Conservation (phyloP, 2,113 vertebrate genomes). For the Sorex fumeus region DNA sequence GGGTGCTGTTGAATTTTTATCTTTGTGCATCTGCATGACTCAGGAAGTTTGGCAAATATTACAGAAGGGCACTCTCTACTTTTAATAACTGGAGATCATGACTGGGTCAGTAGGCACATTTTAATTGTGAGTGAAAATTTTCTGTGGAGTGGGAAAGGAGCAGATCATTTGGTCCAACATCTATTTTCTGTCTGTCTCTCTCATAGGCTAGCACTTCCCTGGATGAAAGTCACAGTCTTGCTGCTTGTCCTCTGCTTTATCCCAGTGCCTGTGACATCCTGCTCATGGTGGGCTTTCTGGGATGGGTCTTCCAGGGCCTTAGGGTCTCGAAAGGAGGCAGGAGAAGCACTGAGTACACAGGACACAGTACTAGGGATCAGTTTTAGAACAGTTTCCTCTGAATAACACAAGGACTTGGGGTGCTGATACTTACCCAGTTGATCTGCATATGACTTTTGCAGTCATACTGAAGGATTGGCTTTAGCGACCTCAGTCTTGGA, state of each 20-base stretch:
- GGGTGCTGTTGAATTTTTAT: conserved; percentile 3
- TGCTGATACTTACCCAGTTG: background rate
- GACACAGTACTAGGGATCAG: background rate
- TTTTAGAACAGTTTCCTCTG: background rate
- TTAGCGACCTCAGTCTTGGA: too few species aligned
- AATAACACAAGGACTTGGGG: background rate
- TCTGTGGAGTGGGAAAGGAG: background rate
- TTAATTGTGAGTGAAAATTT: background rate
- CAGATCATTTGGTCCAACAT: background rate
- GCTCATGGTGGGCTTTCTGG: background rate
- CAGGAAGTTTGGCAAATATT: conserved; percentile 20
- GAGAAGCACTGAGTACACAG: background rate
- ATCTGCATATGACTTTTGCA: too few species aligned
- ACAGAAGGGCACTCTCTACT: background rate
- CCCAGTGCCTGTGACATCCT: background rate
- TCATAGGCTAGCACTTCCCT: background rate
- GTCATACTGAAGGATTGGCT: too few species aligned
- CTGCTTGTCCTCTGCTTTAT: background rate
- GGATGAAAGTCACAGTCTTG: background rate
- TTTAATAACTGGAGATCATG: background rate
- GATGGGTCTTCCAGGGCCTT: background rate
- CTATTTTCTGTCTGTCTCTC: background rate
- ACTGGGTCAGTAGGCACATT: background rate
- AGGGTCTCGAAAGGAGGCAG: background rate
- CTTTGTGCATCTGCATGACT: background rate